A percentile compares a stretch with the other conserved stretches of the same genome.
phyloP scores from a whole-genome alignment of 2,113 vertebrate species.

The Ceyx cyanopectus region DNA sequence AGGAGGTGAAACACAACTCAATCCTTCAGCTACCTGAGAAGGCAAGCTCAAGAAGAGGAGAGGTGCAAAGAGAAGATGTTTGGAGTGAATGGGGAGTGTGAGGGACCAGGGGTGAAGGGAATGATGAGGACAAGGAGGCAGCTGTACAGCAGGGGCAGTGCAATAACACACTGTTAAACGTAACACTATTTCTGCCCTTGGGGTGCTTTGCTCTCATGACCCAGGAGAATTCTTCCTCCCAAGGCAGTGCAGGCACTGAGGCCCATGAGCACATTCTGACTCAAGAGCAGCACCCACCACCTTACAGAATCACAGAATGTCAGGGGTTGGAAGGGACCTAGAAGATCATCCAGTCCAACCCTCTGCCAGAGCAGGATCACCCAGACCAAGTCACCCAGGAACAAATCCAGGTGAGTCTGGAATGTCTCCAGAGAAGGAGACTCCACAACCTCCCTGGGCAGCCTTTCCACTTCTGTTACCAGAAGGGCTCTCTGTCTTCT shows the following conservation, averaged over 20 bases:
- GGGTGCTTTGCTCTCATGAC: neutral
- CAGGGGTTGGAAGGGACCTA: too few species aligned
- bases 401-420: too few species aligned
- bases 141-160: accelerated
- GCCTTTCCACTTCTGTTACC: too few species aligned
- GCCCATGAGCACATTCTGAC: accelerated
- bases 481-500: neutral
- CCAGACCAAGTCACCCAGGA: too few species aligned
- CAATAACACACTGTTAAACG: neutral
- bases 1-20: neutral
- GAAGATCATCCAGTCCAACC: too few species aligned
- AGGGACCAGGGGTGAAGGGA: neutral
- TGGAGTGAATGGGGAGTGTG: neutral
- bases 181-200: accelerated
- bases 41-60: neutral
- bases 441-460: too few species aligned
- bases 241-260: neutral
- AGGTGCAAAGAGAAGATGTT: neutral
- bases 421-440: too few species aligned
- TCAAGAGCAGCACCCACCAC: neutral
- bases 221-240: neutral
- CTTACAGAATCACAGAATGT: too few species aligned
- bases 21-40: neutral
- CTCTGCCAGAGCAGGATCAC: too few species aligned
- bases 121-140: accelerated